Percentiles rank a stretch among this genome's conserved stretches.
Conservation (phyloP, 1,140 invertebrate species). For the Caerostris darwini region DNA sequence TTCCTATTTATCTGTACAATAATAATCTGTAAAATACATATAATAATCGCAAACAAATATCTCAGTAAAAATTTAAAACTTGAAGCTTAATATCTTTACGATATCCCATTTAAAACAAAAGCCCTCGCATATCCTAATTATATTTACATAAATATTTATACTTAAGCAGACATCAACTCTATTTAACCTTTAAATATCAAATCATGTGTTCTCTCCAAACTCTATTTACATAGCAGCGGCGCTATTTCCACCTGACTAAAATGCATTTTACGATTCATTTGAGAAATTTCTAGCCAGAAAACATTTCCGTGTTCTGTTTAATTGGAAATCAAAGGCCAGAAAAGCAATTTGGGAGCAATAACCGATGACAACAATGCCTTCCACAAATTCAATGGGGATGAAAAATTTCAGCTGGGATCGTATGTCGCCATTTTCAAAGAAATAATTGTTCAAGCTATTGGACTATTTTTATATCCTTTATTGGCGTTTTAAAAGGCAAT, state of each 20-base stretch:
- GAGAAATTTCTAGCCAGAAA: background rate
- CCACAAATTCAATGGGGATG: background rate
- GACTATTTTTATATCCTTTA: slow-evolving; percentile 16
- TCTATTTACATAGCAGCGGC: background rate
- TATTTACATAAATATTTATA: no score
- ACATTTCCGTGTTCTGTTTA: slow-evolving; percentile 1
- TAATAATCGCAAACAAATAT: no score
- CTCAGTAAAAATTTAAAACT: no score
- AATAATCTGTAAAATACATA: no score
- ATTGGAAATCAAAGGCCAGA: background rate
- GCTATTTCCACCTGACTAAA: background rate
- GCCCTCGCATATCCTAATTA: no score
- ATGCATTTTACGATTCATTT: background rate
- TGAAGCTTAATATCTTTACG: no score
- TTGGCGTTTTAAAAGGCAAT: slow-evolving; percentile 12
- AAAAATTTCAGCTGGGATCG: slow-evolving; percentile 15
- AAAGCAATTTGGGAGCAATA: slow-evolving; percentile 8
- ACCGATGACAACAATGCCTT: background rate
- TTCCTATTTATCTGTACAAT: no score
- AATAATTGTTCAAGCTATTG: slow-evolving; percentile 22
- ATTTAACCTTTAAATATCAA: no score
- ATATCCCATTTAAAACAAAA: no score
- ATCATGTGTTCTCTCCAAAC: background rate
- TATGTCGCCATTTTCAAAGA: background rate
- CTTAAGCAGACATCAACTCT: no score